phyloP scores from a whole-genome alignment of 2,888 invertebrate genomes.

The Notocelia uddmanniana region DNA sequence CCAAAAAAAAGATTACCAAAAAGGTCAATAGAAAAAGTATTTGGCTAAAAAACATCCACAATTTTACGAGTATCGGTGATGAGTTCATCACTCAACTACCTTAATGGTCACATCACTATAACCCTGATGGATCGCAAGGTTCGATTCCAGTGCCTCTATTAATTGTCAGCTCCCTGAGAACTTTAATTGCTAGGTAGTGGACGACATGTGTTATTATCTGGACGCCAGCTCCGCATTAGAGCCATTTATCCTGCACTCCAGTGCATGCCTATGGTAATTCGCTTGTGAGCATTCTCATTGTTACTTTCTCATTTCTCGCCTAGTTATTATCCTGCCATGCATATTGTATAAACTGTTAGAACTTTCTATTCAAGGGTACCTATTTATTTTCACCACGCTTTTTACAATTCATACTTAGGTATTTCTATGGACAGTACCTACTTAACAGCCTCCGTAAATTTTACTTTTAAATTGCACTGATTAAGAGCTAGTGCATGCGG shows the following conservation, averaged over 20 bases:
- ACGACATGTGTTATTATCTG: constrained; percentile 69
- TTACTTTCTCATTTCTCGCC: constrained; percentile 48
- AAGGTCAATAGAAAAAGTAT: neutral
- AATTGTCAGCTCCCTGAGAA: constrained; percentile 72
- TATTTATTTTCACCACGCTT: constrained; percentile 6
- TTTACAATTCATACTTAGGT: neutral
- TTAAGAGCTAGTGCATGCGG: too few relatives aligned
- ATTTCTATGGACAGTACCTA: too few relatives aligned
- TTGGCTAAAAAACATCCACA: neutral
- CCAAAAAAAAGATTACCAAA: neutral
- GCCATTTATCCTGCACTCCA: constrained; percentile 69
- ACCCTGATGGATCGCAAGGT: constrained; percentile 46
- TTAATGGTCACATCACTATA: constrained; percentile 20
- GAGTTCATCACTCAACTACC: neutral
- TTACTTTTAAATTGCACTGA: too few relatives aligned
- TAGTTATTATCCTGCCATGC: constrained; percentile 33
- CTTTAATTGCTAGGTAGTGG: constrained; percentile 64
- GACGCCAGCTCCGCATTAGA: constrained; percentile 67
- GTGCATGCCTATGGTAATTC: constrained; percentile 66
- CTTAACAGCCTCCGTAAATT: too few relatives aligned
- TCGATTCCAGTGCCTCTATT: constrained; percentile 67
- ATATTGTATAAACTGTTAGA: constrained; percentile 15
- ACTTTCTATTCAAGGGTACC: constrained; percentile 1
- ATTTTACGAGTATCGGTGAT: neutral
- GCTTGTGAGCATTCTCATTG: constrained; percentile 60